Evolutionary conservation across 2,888 invertebrate genomes (phyloP), one percentile per base, ranked within the genome.

Genomic region (Drosophila nr. perissopoda): DNA sequence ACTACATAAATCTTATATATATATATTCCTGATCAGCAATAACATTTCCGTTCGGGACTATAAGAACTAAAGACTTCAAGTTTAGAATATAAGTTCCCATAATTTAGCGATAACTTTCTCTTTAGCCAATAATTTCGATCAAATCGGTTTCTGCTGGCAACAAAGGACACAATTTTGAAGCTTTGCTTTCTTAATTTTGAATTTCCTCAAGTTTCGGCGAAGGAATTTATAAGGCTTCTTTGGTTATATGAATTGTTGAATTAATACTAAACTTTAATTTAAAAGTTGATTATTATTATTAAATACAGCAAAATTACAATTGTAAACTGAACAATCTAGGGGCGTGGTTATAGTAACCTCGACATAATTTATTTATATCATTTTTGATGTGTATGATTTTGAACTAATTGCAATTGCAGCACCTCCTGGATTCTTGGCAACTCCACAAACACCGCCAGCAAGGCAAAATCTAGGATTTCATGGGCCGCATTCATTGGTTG

Each of bases 341-440:
- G n/a, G n/a, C n/a, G n/a, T n/a, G n/a, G n/a, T n/a, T n/a, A n/a
- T n/a, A n/a, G n/a, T n/a, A n/a, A n/a, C n/a, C n/a, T n/a, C n/a
- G n/a, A n/a, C n/a, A n/a, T n/a, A n/a, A 29, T 38, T n/a, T 7
- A n/a, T 4, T 4, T 21, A 16, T 25, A 25, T 13, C 1, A 25
- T 45, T 45, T 16, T 16, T 1, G 16, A 45, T 45, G 13, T 25
- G 25, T 16, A 16, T 25, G 45, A 45, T 45, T 40, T 18, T 40
- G 10, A n/a, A n/a, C 27, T 60, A 21, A 31, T 68, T 18, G 34
- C 29, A 40, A 42, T 77, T 82, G 18, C 73, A 89, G 91, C 82
- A 18, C 88, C 89, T 4, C 87, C 91, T 82, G 93, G 87, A 27
- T 91, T 91, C 62, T 31, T 87, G 62, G 61, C 72, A 16, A 57